phyloP scores from a whole-genome alignment of 2,797 vertebrate genomes.

The Mionectes olivaceus region DNA sequence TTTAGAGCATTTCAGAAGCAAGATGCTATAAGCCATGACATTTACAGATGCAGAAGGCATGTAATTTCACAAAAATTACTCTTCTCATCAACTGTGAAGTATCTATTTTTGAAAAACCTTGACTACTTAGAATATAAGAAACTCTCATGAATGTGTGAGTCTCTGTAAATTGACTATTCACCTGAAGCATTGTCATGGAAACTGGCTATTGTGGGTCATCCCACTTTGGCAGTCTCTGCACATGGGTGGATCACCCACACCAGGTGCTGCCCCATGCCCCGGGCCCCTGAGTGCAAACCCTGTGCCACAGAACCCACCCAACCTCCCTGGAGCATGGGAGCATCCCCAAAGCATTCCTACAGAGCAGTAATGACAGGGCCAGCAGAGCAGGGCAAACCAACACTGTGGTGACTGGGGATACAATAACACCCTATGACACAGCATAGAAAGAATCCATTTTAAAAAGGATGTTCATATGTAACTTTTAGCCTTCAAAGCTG shows the following conservation, averaged over 20 bases:
- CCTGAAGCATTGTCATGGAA: neutral
- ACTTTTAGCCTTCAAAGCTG: neutral
- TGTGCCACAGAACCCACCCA: neutral
- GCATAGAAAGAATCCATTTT: neutral
- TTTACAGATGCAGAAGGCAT: accelerated
- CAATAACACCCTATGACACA: neutral
- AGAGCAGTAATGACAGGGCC: neutral
- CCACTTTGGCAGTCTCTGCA: neutral
- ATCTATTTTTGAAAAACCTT: neutral
- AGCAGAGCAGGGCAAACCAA: neutral
- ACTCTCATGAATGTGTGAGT: neutral
- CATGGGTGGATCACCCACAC: neutral
- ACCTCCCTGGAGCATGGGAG: accelerated
- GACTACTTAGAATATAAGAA: neutral
- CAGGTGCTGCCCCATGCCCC: neutral
- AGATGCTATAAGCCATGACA: neutral
- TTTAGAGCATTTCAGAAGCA: neutral
- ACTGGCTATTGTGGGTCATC: neutral
- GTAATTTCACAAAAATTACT: neutral
- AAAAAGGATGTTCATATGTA: accelerated
- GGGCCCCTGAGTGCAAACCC: neutral
- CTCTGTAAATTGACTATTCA: neutral
- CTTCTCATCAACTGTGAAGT: neutral
- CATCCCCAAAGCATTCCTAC: neutral
- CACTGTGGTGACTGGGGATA: accelerated